Base-by-base conservation (phyloP, 2,113 vertebrate species). In the Nannospalax galili region DNA sequence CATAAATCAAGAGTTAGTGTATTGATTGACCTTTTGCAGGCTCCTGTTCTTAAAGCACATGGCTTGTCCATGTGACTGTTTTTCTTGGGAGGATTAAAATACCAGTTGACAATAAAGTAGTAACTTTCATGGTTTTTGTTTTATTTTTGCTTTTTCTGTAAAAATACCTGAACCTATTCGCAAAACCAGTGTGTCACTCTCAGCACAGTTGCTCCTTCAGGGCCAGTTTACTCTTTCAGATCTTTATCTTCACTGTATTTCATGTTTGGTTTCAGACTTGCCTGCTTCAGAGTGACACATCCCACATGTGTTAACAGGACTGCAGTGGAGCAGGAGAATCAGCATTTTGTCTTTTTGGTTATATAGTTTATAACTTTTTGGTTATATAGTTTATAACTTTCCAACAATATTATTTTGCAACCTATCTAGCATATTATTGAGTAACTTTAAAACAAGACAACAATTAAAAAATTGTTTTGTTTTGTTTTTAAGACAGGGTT, bases 171-270 rank as follows among this genome's bases (percentile, higher is more conserved):
- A 82, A 87, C 15, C 45, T 88, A 40, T 48, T 93, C 24, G 80
- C 56, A 62, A 80, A 80, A 88, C 42, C 32, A 74, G 30, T 37
- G 35, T 84, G 9, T 82, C 28, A 28, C 40, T 86, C 92, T 91
- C 67, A 84, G 93, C 92, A 69, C 88, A 78, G 88, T 84, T n/a
- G 81, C 79, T 42, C 26, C 80, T 92, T 84, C 52, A 69, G 58
- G 28, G 32, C 90, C 88, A 84, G 0, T 87, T 67, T 73, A 79
- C 15, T 52, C 75, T 58, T 90, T 80, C n/a, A n/a, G n/a, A n/a
- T n/a, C n/a, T n/a, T n/a, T n/a, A n/a, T n/a, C n/a, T n/a, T n/a
- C n/a, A n/a, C n/a, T n/a, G n/a, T n/a, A n/a, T n/a, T n/a, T n/a
- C n/a, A n/a, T n/a, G n/a, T n/a, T n/a, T n/a, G n/a, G n/a, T n/a